Percentiles rank a stretch among this genome's conserved stretches.
Conservation (phyloP, 1,140 invertebrate species). For the Meloidogyne floridensis region DNA sequence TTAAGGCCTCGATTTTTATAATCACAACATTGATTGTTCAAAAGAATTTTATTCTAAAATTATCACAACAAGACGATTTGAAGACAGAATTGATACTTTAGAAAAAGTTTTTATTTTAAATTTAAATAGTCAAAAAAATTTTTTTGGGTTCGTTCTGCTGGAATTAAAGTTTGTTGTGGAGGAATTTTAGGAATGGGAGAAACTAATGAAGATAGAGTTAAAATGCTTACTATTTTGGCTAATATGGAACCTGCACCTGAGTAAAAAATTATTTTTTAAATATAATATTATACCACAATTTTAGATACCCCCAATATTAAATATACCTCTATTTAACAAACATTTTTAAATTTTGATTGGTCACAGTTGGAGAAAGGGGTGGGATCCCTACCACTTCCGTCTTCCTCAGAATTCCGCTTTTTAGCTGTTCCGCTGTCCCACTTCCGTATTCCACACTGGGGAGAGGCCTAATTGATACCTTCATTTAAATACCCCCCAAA, state of each 20-base stretch:
- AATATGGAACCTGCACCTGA: conserved; percentile 1
- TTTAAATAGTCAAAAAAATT: background rate
- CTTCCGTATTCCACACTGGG: too few relatives aligned
- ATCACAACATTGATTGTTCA: conserved; percentile 31
- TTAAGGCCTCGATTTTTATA: conserved; percentile 27
- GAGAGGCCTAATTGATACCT: too few relatives aligned
- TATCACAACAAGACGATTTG: conserved; percentile 30
- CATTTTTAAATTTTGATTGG: too few relatives aligned
- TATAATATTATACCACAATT: too few relatives aligned
- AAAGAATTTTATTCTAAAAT: conserved; percentile 30
- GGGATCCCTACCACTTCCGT: too few relatives aligned
- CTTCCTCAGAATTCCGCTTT: too few relatives aligned
- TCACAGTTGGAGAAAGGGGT: too few relatives aligned
- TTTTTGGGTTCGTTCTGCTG: conserved; percentile 21
- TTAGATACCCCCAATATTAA: too few relatives aligned
- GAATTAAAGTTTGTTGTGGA: conserved; percentile 24
- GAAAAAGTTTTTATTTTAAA: conserved; percentile 10
- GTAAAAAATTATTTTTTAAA: background rate
- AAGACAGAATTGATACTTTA: conserved; percentile 27
- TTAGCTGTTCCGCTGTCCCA: too few relatives aligned
- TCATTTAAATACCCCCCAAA: too few relatives aligned
- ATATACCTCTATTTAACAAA: too few relatives aligned
- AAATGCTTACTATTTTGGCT: conserved; percentile 16
- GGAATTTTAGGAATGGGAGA: conserved; percentile 29
- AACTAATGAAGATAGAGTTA: conserved; percentile 20